Evolutionary conservation across 2,888 invertebrate species (phyloP).

Genomic region (Metacarcinus magister): DNA sequence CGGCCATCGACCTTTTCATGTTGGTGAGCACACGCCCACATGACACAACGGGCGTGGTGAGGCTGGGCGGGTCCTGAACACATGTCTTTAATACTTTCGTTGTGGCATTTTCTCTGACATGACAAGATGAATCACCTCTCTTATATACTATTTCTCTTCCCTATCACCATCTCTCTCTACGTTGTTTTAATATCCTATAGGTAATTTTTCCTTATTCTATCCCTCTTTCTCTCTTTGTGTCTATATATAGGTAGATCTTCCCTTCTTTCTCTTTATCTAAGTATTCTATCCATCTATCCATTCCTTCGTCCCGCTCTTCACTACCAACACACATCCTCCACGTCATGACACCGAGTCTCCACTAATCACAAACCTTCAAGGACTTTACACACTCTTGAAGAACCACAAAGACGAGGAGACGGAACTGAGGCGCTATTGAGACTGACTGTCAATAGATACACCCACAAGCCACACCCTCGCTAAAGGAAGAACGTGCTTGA

Average conservation of each 20-base stretch:
- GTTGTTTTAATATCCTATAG: too few relatives aligned
- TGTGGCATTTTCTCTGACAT: not conserved
- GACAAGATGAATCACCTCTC: not conserved
- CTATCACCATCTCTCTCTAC: not conserved
- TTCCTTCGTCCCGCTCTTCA: not conserved
- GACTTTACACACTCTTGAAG: constrained; percentile 66
- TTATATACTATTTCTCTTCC: not conserved
- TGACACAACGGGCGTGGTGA: not conserved
- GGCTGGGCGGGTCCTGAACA: not conserved
- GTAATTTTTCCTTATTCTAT: too few relatives aligned
- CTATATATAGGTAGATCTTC: too few relatives aligned
- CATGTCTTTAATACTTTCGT: not conserved
- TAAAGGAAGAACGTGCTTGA: not conserved
- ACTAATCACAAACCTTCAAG: constrained; percentile 41
- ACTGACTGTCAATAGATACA: constrained; percentile 14
- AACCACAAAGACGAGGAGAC: constrained; percentile 44
- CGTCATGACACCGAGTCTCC: not conserved
- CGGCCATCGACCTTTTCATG: not conserved
- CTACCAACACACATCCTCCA: not conserved
- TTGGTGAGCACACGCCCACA: not conserved
- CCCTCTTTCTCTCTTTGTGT: too few relatives aligned
- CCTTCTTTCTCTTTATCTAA: not conserved
- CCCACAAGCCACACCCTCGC: not conserved
- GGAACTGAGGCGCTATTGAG: constrained; percentile 56
- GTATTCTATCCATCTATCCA: not conserved